Evolutionary conservation across 2,113 vertebrate genomes (phyloP), one percentile per base, ranked within the genome.

Genomic region (Callocephalon fimbriatum): DNA sequence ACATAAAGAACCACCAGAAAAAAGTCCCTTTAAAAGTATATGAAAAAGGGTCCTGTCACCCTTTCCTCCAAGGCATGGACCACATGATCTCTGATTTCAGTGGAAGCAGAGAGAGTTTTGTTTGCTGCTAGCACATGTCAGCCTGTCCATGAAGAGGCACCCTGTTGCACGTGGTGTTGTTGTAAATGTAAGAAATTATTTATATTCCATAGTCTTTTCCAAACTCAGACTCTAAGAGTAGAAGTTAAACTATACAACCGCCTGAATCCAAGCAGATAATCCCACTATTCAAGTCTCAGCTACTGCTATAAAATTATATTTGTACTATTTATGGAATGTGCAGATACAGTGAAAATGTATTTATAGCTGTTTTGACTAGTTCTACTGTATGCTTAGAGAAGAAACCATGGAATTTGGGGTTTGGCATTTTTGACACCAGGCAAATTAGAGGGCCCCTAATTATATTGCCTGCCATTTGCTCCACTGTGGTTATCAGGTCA

Each of bases 241-340:
- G 79, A 84, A 74, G 32, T 88, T 58, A 70, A 91, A 86, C 56
- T 59, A 16, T 18, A 47, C 8, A 31, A 58, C 61, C n/a, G 54
- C 26, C 81, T 59, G 83, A 88, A 88, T 44, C n/a, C 4, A 8
- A 75, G 84, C 72, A 91, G 95, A 93, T 94, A 95, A 87, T 86
- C 72, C 50, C 18, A 2, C 68, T 89, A 23, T 53, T 89, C 37
- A 32, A 78, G 80, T 38, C 86, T 68, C 86, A 51, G 79, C 51
- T 91, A 84, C 58, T 95, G 70, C 80, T 79, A 82, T 95, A 91
- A 95, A 97, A 90, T 91, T 87, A 23, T 93, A 94, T 96, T 94
- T 94, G 77, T 94, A 93, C 91, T 93, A 95, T 95, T 97, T 93
- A 88, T 79, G 84, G 95, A 96, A 95, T 96, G 96, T 95, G 93